Conservation (phyloP, 2,888 invertebrate species). For the Synanthedon myopaeformis region DNA sequence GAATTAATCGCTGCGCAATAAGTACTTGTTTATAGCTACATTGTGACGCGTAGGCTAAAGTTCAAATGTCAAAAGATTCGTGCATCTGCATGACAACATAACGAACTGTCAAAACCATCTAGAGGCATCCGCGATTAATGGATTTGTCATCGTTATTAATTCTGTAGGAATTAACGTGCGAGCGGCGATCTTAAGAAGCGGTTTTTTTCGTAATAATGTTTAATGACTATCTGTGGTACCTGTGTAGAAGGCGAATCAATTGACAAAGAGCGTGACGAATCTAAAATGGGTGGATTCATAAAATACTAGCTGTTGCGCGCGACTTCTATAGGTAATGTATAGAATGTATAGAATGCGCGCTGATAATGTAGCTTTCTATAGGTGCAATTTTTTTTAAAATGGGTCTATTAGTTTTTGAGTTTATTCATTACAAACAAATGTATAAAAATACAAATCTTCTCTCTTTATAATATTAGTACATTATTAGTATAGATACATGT, state of each 20-base stretch:
- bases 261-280: slow-evolving; percentile 70
- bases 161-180: slow-evolving; percentile 66
- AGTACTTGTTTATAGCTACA: not conserved
- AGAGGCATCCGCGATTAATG: slow-evolving; percentile 60
- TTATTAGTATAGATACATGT: too few relatives aligned
- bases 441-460: too few relatives aligned
- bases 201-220: slow-evolving; percentile 59
- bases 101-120: slow-evolving; percentile 12
- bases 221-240: slow-evolving; percentile 39
- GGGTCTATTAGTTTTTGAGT: too few relatives aligned
- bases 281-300: slow-evolving; percentile 64
- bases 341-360: too few relatives aligned
- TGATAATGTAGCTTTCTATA: too few relatives aligned
- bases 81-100: slow-evolving; percentile 4
- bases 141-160: slow-evolving; percentile 70
- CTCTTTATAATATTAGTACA: too few relatives aligned
- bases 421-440: too few relatives aligned
- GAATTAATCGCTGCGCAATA: slow-evolving; percentile 4
- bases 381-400: too few relatives aligned
- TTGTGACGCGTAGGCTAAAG: slow-evolving; percentile 5
- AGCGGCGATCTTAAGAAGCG: slow-evolving; percentile 58
- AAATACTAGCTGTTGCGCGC: too few relatives aligned
- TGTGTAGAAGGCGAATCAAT: slow-evolving; percentile 61
- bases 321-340: too few relatives aligned
- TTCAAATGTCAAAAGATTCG: slow-evolving; percentile 15